Evolutionary conservation across 1,140 invertebrate species (phyloP).

Genomic region (Neodiprion lecontei): DNA sequence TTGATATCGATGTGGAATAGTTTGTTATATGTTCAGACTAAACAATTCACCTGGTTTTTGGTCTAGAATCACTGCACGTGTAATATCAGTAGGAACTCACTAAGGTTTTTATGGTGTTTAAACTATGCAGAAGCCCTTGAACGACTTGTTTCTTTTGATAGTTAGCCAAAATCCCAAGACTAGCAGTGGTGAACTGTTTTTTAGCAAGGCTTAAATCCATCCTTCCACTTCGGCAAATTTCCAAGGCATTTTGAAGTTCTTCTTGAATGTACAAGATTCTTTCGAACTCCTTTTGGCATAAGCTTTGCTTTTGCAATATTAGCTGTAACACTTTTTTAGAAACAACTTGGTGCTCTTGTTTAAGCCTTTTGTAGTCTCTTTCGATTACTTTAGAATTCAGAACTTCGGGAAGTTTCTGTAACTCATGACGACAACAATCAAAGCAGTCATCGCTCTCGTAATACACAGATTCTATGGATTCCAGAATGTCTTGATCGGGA

Average conservation of each 20-base stretch:
- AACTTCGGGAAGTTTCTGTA: constrained; percentile 71
- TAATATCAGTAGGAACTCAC: constrained; percentile 56
- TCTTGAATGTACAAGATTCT: constrained; percentile 81
- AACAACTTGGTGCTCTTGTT: constrained; percentile 82
- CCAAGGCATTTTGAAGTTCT: constrained; percentile 73
- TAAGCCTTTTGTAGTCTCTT: constrained; percentile 69
- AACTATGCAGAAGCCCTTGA: constrained; percentile 76
- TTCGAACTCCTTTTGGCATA: constrained; percentile 84
- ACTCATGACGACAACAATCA: constrained; percentile 73
- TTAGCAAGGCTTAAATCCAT: constrained; percentile 76
- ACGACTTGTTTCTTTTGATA: constrained; percentile 85
- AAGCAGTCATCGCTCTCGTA: constrained; percentile 67
- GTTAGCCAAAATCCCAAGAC: constrained; percentile 86
- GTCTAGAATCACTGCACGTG: too few species aligned
- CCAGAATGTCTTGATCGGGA: constrained; percentile 78
- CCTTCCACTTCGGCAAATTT: constrained; percentile 75
- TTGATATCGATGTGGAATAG: too few species aligned
- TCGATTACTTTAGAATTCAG: constrained; percentile 74
- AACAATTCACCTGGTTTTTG: too few species aligned
- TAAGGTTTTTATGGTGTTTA: constrained; percentile 84
- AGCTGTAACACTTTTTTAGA: constrained; percentile 90
- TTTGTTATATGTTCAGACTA: too few species aligned
- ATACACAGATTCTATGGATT: constrained; percentile 74
- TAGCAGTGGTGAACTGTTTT: constrained; percentile 82
- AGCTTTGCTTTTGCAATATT: constrained; percentile 87